Base-by-base conservation (phyloP, 2,113 vertebrate species). In the Sakesphorus luctuosus region DNA sequence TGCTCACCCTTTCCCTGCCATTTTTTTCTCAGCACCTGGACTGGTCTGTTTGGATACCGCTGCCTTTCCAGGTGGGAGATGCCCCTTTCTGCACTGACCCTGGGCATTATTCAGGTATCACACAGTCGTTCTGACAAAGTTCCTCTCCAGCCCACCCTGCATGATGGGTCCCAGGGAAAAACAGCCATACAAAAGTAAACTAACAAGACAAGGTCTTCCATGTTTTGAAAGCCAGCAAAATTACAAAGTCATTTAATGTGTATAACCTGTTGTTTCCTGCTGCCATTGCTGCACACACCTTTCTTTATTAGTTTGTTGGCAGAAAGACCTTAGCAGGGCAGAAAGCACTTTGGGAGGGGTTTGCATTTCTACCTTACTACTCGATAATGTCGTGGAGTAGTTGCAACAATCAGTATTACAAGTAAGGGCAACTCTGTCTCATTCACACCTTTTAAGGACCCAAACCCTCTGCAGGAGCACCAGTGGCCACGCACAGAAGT, bases 351-450 rank as follows among this genome's bases (percentile, higher is more conserved):
- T n/a, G 7, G 35, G 5, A 28, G 49, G 19, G 26, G 8, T 74
- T 53, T 68, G 33, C 24, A 68, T 61, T 90, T 92, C 49, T 65
- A 7, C 49, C 26, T 69, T 29, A 40, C 6, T 43, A 18, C 29
- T 73, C 68, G 28, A 11, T 46, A 21, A 44, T 28, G 11, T 19
- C 4, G 0, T 46, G 25, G 16, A 44, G 62, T 25, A 75, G 67
- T 0, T 0, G 1, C 18, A 62, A 21, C 9, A 38, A 15, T 46
- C 55, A 43, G 15, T 47, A 52, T 49, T 29, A 19, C 1, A 1
- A 44, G 16, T 35, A 52, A 36, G 7, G 18, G 36, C 0, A 3
- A 26, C 28, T 36, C 63, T 52, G 17, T 44, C 63, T n/a, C 56
- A 47, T 16, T 44, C 43, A 35, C 19, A 25, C 7, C 24, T 58